These are phyloP conservation scores for Halyomorpha halys DNA, from an alignment of 1,140 invertebrate genomes.

Conservation along the genomic window DNA sequence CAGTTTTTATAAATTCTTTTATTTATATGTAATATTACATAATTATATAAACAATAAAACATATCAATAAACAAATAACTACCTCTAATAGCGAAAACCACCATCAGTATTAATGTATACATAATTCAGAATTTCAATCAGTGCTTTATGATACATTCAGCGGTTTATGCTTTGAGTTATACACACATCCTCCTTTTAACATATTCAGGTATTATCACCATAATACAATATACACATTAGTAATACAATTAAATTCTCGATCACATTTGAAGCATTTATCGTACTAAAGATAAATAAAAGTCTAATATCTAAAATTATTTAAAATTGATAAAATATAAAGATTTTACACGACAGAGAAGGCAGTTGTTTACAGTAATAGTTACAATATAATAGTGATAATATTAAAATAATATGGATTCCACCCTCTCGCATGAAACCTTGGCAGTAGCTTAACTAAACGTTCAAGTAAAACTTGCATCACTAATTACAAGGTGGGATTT, in stretches of 20 bases:
- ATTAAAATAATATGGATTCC: slow-evolving; percentile 5
- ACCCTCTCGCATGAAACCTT: not conserved
- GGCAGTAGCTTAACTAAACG: not conserved
- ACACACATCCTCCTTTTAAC: not conserved
- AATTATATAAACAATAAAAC: slow-evolving; percentile 7
- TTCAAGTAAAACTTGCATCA: slow-evolving; percentile 1
- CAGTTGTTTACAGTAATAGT: slow-evolving; percentile 13
- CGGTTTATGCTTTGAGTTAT: slow-evolving; percentile 3
- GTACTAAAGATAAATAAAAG: slow-evolving; percentile 17
- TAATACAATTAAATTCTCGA: slow-evolving; percentile 15
- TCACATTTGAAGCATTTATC: slow-evolving; percentile 20
- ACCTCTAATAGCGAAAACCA: slow-evolving; percentile 2
- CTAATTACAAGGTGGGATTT: slow-evolving; percentile 5
- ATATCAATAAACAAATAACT: slow-evolving; percentile 14
- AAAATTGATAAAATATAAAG: slow-evolving; percentile 18
- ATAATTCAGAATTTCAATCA: slow-evolving; percentile 1
- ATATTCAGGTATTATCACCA: slow-evolving; percentile 20
- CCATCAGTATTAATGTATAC: not conserved
- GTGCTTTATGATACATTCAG: not conserved
- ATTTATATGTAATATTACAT: slow-evolving; percentile 2
- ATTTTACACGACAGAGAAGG: slow-evolving; percentile 7
- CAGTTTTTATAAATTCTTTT: slow-evolving; percentile 12
- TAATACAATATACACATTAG: slow-evolving; percentile 19
- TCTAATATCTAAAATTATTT: slow-evolving; percentile 12
- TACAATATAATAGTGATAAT: slow-evolving; percentile 2